These are phyloP conservation scores for Sylvietta virens DNA, from an alignment of 2,113 vertebrate species.

Conservation along the genomic window DNA sequence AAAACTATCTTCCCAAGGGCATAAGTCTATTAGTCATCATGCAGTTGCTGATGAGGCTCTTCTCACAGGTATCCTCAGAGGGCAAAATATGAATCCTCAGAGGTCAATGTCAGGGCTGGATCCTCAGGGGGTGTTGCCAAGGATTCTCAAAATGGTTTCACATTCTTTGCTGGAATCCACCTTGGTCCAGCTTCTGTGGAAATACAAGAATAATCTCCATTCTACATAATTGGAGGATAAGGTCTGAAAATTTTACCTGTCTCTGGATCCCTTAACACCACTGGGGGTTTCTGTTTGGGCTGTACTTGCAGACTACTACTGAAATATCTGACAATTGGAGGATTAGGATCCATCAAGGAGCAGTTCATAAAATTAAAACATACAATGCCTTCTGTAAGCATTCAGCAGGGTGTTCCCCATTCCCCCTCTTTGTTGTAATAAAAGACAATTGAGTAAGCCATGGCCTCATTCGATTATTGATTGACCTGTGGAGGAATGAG, in stretches of 20 bases:
- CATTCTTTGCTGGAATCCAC: not conserved
- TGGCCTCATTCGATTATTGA: not conserved
- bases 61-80: not conserved
- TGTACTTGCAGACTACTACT: not conserved
- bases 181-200: not conserved
- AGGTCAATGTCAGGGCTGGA: not conserved
- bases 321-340: not conserved
- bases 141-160: not conserved
- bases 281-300: not conserved
- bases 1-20: not conserved
- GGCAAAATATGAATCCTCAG: not conserved
- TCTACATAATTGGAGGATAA: not conserved
- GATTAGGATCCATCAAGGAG: not conserved
- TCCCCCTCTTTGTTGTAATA: not conserved
- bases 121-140: not conserved
- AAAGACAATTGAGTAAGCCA: not conserved
- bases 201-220: not conserved
- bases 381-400: not conserved
- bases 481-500: not conserved
- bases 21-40: not conserved
- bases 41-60: too few relatives aligned
- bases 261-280: not conserved
- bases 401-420: not conserved
- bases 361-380: not conserved
- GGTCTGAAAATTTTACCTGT: not conserved